Base-by-base conservation (phyloP, 37 sponge, comb jelly and placozoan genomes). In the Diacarnus erythraeanus region DNA sequence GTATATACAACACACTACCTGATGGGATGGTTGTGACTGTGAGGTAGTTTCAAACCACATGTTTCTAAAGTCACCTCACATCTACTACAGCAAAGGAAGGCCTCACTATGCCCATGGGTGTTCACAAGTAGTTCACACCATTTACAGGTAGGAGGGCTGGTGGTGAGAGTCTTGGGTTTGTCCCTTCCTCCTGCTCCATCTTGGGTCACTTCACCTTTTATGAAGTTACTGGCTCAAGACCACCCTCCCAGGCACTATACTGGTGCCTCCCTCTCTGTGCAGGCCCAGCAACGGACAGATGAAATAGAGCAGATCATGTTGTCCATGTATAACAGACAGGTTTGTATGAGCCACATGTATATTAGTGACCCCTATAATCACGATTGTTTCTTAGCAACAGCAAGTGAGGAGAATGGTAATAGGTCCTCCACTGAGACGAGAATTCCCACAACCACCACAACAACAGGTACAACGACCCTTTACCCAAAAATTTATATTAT, bases 241-340 rank as follows among this genome's bases (percentile, higher is more conserved):
- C 58, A 41, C 34, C 83, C 77, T 1, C 83, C 83, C 18, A 34
- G 23, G 0, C 54, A 40, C 37, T 68, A 71, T 18, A 77, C 83
- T 17, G 90, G 90, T 12, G 90, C 90, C 4, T 75, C 80, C 33
- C 58, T 89, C 30, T 34, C 65, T 18, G 81, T 89, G 25, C 90
- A 89, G 33, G 35, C 80, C 33, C 75, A 76, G 41, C 90, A 89
- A 70, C 25, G 71, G 30, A 64, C 70, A 59, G 86, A 89, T 75
- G 43, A 79, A 38, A n/a, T 89, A 0, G 90, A 89, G 71, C 44
- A 26, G 6, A 25, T 84, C 58, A 78, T 89, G 69, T 0, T 30
- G 9, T 1, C 5, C 27, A 36, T 77, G 59, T 80, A 88, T 20
- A 35, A 65, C 38, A 83, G 82, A 73, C 31, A 65, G 31, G 66